Conservation (phyloP, 64 coral and sea anemone species). For the Pocillopora verrucosa region DNA sequence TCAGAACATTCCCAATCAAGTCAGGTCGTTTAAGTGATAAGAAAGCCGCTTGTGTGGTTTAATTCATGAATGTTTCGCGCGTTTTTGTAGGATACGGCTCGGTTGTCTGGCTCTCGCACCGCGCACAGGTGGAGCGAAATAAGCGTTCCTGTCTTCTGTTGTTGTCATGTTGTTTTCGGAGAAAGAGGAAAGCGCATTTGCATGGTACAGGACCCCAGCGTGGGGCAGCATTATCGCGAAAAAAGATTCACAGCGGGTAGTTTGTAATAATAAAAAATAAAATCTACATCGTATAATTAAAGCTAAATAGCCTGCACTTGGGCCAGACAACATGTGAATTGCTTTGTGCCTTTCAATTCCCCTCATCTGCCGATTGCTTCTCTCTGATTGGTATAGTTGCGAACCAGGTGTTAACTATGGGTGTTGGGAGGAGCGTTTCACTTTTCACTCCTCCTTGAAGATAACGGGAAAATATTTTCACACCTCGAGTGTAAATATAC, state of each 20-base stretch:
- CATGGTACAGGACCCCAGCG: conserved; percentile 88
- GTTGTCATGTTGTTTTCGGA: conserved; percentile 67
- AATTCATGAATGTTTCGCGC: conserved; percentile 21
- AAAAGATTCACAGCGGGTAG: conserved; percentile 94
- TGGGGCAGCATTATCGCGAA: conserved; percentile 84
- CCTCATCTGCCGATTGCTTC: conserved; percentile 87
- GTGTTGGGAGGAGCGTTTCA: conserved; percentile 80
- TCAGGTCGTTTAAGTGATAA: not conserved
- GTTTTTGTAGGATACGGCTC: not conserved
- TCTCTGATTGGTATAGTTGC: conserved; percentile 86
- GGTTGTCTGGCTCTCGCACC: conserved; percentile 17
- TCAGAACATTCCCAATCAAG: conserved; percentile 40
- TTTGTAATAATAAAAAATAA: conserved; percentile 99
- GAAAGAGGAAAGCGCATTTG: conserved; percentile 86
- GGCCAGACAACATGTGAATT: conserved; percentile 91
- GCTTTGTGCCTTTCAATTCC: conserved; percentile 96
- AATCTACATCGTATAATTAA: conserved; percentile 99
- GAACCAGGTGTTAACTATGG: conserved; percentile 96
- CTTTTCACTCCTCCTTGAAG: conserved; percentile 81
- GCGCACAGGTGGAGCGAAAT: conserved; percentile 72
- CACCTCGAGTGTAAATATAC: conserved; percentile 71
- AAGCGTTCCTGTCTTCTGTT: conserved; percentile 53
- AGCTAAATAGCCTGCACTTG: conserved; percentile 99
- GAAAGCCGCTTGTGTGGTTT: not conserved
- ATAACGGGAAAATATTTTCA: conserved; percentile 98